These are phyloP conservation scores for Apaloderma vittatum DNA, from an alignment of 2,113 vertebrate species.

Conservation along the genomic window DNA sequence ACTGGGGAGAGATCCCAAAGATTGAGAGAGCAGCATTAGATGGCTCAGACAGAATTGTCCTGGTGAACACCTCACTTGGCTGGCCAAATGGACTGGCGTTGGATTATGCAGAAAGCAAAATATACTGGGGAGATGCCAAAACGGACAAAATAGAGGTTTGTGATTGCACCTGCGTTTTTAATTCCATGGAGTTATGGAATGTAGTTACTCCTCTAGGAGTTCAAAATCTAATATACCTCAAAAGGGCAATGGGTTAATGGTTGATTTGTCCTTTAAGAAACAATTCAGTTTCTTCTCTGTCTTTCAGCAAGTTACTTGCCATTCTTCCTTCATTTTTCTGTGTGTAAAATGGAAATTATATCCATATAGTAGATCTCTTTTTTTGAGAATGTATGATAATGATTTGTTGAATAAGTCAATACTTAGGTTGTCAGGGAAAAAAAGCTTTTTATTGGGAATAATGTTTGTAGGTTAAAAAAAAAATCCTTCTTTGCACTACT, in stretches of 20 bases:
- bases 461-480: not conserved
- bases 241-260: not conserved
- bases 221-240: not conserved
- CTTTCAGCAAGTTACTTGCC: not conserved
- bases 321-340: not conserved
- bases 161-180: slow-evolving; percentile 32
- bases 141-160: slow-evolving; percentile 93
- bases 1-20: slow-evolving; percentile 97
- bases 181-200: not conserved
- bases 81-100: slow-evolving; percentile 97
- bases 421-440: not conserved
- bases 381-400: not conserved
- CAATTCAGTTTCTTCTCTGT: not conserved
- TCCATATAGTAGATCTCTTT: not conserved
- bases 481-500: not conserved
- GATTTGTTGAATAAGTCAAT: not conserved
- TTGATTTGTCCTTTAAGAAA: not conserved
- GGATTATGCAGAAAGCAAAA: slow-evolving; percentile 90
- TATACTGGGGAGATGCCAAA: slow-evolving; percentile 99
- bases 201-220: not conserved
- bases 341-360: not conserved
- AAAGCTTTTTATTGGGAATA: not conserved
- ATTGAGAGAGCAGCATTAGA: slow-evolving; percentile 95
- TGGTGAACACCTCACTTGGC: slow-evolving; percentile 95
- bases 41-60: slow-evolving; percentile 89